Conservation (phyloP, 1,140 invertebrate genomes). For the Heliothis virescens region DNA sequence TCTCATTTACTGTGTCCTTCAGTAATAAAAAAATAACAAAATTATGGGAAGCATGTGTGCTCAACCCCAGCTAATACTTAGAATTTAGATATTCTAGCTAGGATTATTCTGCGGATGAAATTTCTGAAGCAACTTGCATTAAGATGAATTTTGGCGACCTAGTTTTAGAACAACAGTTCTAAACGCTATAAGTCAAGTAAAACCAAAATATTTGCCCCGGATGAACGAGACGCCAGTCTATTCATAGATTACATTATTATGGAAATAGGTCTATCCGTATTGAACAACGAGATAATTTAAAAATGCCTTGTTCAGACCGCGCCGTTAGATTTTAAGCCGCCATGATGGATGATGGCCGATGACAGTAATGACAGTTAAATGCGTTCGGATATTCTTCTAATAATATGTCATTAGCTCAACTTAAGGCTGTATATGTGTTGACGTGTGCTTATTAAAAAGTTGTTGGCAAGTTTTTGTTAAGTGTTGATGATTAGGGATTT, state of each 20-base stretch:
- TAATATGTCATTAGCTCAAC: conserved; percentile 40
- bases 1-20: too few relatives aligned
- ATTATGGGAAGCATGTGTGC: too few relatives aligned
- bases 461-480: conserved; percentile 11
- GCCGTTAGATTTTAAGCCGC: conserved; percentile 42
- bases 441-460: conserved; percentile 24
- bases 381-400: conserved; percentile 44
- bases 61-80: too few relatives aligned
- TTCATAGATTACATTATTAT: conserved; percentile 40
- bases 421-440: conserved; percentile 35
- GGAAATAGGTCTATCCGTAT: conserved; percentile 37
- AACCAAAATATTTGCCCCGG: neutral
- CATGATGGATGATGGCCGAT: conserved; percentile 43
- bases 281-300: conserved; percentile 48
- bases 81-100: too few relatives aligned
- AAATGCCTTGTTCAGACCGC: conserved; percentile 32
- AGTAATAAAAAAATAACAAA: too few relatives aligned
- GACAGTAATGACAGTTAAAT: conserved; percentile 49
- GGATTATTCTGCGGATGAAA: too few relatives aligned
- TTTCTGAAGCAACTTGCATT: too few relatives aligned
- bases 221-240: neutral
- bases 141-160: too few relatives aligned
- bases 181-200: neutral
- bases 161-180: too few relatives aligned
- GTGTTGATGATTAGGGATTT: conserved; percentile 6